Percentiles rank a stretch among this genome's conserved stretches.
Conservation (phyloP, 2,113 vertebrate genomes). For the Sylvia atricapilla region DNA sequence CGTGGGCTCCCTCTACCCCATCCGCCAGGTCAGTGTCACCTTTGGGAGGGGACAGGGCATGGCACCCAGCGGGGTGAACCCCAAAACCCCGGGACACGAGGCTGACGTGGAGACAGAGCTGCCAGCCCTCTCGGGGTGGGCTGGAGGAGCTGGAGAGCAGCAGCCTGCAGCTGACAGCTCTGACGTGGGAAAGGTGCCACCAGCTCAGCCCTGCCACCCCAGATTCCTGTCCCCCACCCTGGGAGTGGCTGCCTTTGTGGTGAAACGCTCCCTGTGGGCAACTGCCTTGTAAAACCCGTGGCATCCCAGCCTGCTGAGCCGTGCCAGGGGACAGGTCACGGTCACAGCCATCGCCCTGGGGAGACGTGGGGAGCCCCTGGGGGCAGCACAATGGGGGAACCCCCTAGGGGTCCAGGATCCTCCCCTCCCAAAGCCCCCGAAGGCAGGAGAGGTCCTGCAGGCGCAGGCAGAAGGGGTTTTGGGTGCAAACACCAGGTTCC, state of each 20-base stretch:
- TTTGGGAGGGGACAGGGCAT: fast-evolving
- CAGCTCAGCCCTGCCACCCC: not conserved
- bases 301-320: fast-evolving
- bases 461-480: not conserved
- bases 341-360: not conserved
- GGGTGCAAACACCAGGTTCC: not conserved
- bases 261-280: not conserved
- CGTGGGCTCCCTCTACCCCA: conserved; percentile 88
- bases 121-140: not conserved
- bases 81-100: fast-evolving
- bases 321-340: not conserved
- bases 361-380: not conserved
- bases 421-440: not conserved
- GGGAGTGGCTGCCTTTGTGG: not conserved
- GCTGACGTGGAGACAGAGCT: fast-evolving
- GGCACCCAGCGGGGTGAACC: fast-evolving
- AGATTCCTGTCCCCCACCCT: not conserved
- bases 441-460: fast-evolving
- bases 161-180: not conserved
- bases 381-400: fast-evolving
- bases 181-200: not conserved
- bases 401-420: not conserved
- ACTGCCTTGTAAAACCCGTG: not conserved
- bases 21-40: conserved; percentile 79
- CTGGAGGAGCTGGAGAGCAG: not conserved